Evolutionary conservation across 2,113 vertebrate species (phyloP).

Genomic region (Alligator mississippiensis): DNA sequence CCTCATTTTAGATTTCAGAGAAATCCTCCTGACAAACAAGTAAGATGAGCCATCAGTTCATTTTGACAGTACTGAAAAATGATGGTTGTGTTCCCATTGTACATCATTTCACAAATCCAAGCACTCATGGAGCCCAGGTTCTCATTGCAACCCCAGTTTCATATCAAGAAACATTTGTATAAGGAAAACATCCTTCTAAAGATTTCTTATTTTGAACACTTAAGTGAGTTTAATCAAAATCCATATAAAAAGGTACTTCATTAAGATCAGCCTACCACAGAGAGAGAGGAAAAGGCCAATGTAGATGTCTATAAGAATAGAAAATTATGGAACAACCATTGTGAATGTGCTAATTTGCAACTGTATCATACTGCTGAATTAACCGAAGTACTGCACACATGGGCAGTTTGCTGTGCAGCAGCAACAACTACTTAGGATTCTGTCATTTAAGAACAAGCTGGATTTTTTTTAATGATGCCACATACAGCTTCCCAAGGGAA

Average conservation of each 20-base stretch:
- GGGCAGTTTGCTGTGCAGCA: neutral
- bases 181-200: neutral
- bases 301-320: rapidly evolving
- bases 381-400: neutral
- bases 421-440: neutral
- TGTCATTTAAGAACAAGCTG: neutral
- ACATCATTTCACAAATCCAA: neutral
- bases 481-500: neutral
- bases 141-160: rapidly evolving
- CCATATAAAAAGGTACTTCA: neutral
- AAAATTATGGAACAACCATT: neutral
- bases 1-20: constrained; percentile 35
- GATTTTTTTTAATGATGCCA: neutral
- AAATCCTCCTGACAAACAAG: constrained; percentile 9
- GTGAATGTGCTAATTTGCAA: neutral
- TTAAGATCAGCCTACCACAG: neutral
- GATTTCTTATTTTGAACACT: neutral
- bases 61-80: constrained; percentile 23
- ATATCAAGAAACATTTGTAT: neutral
- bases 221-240: neutral
- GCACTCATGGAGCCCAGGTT: neutral
- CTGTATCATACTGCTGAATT: neutral
- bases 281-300: neutral
- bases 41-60: constrained; percentile 38
- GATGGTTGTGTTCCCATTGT: neutral